Base-by-base conservation (phyloP, 2,797 vertebrate genomes). In the Malacoctenus gilli region DNA sequence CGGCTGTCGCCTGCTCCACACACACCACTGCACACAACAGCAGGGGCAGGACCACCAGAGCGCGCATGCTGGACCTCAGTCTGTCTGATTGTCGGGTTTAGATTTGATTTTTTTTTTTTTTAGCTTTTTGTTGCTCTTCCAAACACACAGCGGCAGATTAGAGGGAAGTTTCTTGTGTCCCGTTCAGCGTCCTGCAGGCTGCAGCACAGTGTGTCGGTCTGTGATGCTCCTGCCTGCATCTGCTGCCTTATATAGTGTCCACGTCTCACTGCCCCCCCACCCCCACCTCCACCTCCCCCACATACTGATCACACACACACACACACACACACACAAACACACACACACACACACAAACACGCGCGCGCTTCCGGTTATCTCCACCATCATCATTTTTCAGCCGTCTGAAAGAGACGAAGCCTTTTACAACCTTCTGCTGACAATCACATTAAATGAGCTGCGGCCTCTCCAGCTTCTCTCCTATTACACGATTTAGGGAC, bases 1-100 rank as follows among this genome's bases (percentile, higher is more conserved):
- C 88, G 1, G 87, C 84, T 22, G 69, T 65, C 25, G 48, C 86
- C 61, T 80, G 74, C 16, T 62, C 57, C 35, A 80, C 40, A 1
- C 65, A 59, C 67, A 83, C 56, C 41, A 68, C 59, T 19, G 80
- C 66, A 23, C 85, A 88, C 70, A 92, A 19, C 67, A 92, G 80
- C 77, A 93, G 68, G 63, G 85, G 67, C 8, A 86, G 25, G 32
- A 90, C 44, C 28, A 79, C 56, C 47, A 79, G 36, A 15, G 32
- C 48, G 15, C 83, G 85, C 90, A 92, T 92, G 10, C 16, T 85
- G 80, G 38, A 61, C 21, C 0, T 21, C 53, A 30, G 61, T 42
- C 44, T 3, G 49, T 47, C 32, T 31, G 23, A 10, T 9, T 16
- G 13, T 28, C 25, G 6, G 25, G 1, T 15, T 18, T 25, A 11